A percentile compares a stretch with the other conserved stretches of the same genome.
Conservation (phyloP, 2,888 invertebrate species). For the Caenorhabditis japonica region DNA sequence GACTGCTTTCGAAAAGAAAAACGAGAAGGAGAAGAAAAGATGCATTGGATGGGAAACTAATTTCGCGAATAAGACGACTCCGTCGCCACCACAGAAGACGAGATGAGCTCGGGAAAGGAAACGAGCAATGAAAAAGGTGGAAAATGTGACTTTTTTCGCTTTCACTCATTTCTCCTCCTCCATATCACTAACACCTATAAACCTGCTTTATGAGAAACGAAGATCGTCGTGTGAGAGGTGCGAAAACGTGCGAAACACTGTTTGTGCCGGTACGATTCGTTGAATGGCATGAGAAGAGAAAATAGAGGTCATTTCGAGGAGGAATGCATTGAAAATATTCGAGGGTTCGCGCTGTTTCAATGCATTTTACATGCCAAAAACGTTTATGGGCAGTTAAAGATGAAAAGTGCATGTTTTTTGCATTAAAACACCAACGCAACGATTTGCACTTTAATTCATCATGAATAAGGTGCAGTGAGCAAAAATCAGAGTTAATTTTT, state of each 20-base stretch:
- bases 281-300: not conserved
- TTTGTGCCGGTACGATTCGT: conserved; percentile 1
- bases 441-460: no score
- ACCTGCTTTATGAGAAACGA: conserved; percentile 10
- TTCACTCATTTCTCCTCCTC: not conserved
- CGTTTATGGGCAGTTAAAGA: no score
- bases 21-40: no score
- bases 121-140: conserved; percentile 7
- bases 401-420: no score
- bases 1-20: conserved; percentile 1
- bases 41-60: conserved; percentile 29
- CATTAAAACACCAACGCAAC: no score
- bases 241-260: conserved; percentile 28
- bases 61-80: conserved; percentile 4
- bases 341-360: no score
- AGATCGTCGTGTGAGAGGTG: conserved; percentile 12
- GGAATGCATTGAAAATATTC: no score
- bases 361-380: no score
- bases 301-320: no score
- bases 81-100: no score
- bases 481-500: no score
- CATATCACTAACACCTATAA: not conserved
- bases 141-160: conserved; percentile 8
- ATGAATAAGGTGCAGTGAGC: no score
- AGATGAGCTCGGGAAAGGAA: not conserved